phyloP scores from a whole-genome alignment of 2,888 invertebrate genomes.

The Spisula subtruncata region DNA sequence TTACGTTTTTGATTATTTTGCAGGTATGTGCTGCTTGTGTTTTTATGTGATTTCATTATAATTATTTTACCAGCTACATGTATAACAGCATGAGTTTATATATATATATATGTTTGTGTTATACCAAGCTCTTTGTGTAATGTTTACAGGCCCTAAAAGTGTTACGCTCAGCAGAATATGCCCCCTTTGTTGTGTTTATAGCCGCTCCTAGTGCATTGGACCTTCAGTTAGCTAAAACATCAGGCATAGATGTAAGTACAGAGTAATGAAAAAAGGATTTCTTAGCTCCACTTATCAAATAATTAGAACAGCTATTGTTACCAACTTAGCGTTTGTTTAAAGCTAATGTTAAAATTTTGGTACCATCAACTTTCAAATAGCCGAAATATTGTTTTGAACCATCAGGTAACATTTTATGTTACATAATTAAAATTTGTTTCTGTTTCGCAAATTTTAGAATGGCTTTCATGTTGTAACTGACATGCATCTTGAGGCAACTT shows the following conservation, averaged over 20 bases:
- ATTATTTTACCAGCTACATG: conserved; percentile 30
- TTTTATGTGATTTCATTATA: conserved; percentile 2
- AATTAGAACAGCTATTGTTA: no score
- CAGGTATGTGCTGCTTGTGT: conserved; percentile 15
- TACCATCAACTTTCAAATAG: background rate
- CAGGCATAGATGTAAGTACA: conserved; percentile 83
- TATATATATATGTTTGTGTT: conserved; percentile 34
- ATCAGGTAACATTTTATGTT: no score
- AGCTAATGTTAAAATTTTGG: no score
- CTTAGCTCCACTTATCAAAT: no score
- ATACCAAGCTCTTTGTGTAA: conserved; percentile 17
- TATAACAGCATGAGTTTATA: conserved; percentile 56
- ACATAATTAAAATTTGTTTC: background rate
- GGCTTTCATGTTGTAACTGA: background rate
- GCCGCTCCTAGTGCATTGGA: conserved; percentile 94
- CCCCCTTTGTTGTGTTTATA: conserved; percentile 99
- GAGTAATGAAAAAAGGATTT: no score
- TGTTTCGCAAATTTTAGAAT: background rate
- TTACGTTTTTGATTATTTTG: conserved; percentile 18
- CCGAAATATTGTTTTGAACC: no score
- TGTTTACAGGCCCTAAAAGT: conserved; percentile 95
- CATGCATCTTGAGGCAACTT: background rate
- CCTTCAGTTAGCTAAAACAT: conserved; percentile 79
- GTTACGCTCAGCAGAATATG: conserved; percentile 98
- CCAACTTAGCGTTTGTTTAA: no score